Evolutionary conservation across 2,888 invertebrate genomes (phyloP).

Genomic region (Eupithecia pulchellata): DNA sequence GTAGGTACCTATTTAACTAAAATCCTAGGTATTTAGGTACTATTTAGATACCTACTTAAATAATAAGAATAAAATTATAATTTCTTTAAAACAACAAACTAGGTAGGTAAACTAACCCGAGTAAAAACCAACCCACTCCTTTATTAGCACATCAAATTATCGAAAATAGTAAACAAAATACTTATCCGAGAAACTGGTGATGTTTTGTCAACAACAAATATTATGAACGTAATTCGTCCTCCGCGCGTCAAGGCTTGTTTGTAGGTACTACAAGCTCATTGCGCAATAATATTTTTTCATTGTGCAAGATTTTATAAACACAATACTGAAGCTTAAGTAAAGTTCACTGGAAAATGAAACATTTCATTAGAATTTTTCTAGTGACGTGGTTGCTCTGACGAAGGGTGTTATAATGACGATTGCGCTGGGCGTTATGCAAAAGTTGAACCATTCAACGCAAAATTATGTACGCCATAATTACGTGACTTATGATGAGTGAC

Average conservation of each 20-base stretch:
- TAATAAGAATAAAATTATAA: too few species aligned
- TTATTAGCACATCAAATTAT: background rate
- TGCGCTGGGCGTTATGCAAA: background rate
- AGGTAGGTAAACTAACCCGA: background rate
- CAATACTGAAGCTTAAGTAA: background rate
- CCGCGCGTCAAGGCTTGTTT: background rate
- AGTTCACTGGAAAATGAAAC: background rate
- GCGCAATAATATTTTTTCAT: conserved; percentile 6
- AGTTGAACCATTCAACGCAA: background rate
- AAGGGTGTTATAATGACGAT: background rate
- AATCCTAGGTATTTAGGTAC: too few species aligned
- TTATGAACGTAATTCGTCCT: background rate
- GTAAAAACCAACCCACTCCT: background rate
- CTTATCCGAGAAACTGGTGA: background rate
- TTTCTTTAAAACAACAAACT: too few species aligned
- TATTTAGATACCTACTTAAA: too few species aligned
- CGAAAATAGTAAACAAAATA: background rate
- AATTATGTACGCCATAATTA: background rate
- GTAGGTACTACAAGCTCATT: background rate
- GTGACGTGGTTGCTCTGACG: background rate
- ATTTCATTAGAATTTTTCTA: background rate
- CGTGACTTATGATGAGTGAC: conserved; percentile 2
- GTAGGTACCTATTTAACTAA: too few species aligned
- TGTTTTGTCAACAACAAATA: background rate
- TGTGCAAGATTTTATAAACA: background rate